phyloP scores from a whole-genome alignment of 2,888 invertebrate species.

The Aromia moschata region DNA sequence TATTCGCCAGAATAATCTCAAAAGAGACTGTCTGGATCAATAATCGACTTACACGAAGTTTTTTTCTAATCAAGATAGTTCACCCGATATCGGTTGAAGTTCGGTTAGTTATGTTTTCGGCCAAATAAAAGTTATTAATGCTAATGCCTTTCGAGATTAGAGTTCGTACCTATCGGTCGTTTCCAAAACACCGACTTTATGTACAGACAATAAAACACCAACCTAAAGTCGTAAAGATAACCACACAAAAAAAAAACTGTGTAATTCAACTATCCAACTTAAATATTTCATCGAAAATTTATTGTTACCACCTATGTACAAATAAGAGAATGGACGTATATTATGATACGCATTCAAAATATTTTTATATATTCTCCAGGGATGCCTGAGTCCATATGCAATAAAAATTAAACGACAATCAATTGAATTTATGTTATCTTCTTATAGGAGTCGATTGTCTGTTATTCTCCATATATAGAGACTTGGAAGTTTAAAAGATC shows the following conservation, averaged over 20 bases:
- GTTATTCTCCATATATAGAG: slow-evolving; percentile 35
- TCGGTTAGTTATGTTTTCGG: too few relatives aligned
- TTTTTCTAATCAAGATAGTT: too few relatives aligned
- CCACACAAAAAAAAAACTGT: slow-evolving; percentile 19
- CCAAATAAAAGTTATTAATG: not conserved
- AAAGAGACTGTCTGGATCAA: too few relatives aligned
- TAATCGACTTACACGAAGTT: too few relatives aligned
- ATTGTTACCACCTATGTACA: not conserved
- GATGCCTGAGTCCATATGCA: not conserved
- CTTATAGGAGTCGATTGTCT: slow-evolving; percentile 26
- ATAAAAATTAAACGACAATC: slow-evolving; percentile 25
- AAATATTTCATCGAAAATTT: slow-evolving; percentile 8
- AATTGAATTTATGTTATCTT: slow-evolving; percentile 33
- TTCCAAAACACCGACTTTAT: not conserved
- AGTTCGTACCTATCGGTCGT: not conserved
- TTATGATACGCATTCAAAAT: not conserved
- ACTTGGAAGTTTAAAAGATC: slow-evolving; percentile 39
- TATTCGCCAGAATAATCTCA: too few relatives aligned
- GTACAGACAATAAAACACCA: slow-evolving; percentile 25
- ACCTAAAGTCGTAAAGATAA: slow-evolving; percentile 25
- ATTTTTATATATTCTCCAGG: not conserved
- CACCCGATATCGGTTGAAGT: too few relatives aligned
- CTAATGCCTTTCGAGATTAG: not conserved
- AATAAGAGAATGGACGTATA: not conserved
- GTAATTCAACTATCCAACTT: slow-evolving; percentile 8